These are phyloP conservation scores for Schrankia costaestrigalis DNA, from an alignment of 2,888 invertebrate genomes.

Conservation along the genomic window DNA sequence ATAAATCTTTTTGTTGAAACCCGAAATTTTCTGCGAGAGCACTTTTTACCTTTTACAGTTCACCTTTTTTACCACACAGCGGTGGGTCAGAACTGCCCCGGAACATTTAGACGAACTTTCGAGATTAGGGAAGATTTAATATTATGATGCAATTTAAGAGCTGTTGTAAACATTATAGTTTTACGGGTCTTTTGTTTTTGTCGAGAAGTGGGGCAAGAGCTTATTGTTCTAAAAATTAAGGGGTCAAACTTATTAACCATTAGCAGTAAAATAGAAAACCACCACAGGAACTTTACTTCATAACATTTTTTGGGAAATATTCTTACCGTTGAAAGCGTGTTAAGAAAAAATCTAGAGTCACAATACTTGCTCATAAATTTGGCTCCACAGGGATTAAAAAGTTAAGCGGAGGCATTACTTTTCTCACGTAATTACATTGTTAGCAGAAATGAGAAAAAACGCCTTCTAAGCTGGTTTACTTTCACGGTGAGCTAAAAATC, in stretches of 20 bases:
- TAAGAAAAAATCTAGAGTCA: constrained; percentile 41
- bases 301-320: constrained; percentile 30
- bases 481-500: constrained; percentile 22
- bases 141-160: background rate
- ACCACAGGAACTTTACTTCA: constrained; percentile 23
- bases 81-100: constrained; percentile 1
- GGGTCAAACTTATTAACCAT: constrained; percentile 5
- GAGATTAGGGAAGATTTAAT: constrained; percentile 5
- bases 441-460: constrained; percentile 27
- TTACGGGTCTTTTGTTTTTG: too few relatives aligned
- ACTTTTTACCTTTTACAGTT: constrained; percentile 12
- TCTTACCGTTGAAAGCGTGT: constrained; percentile 20
- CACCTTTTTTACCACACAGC: constrained; percentile 4
- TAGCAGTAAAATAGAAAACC: constrained; percentile 17
- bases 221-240: too few relatives aligned
- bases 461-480: constrained; percentile 28
- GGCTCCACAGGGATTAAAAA: constrained; percentile 37
- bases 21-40: constrained; percentile 22
- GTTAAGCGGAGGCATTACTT: constrained; percentile 37
- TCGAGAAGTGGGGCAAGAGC: too few relatives aligned
- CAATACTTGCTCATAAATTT: constrained; percentile 40
- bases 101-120: constrained; percentile 4
- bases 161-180: constrained; percentile 9
- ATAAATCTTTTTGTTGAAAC: constrained; percentile 34
- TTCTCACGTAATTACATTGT: constrained; percentile 40